Percentiles rank a stretch among this genome's conserved stretches.
Conservation (phyloP, 2,797 vertebrate species). For the Astyanax mexicanus region DNA sequence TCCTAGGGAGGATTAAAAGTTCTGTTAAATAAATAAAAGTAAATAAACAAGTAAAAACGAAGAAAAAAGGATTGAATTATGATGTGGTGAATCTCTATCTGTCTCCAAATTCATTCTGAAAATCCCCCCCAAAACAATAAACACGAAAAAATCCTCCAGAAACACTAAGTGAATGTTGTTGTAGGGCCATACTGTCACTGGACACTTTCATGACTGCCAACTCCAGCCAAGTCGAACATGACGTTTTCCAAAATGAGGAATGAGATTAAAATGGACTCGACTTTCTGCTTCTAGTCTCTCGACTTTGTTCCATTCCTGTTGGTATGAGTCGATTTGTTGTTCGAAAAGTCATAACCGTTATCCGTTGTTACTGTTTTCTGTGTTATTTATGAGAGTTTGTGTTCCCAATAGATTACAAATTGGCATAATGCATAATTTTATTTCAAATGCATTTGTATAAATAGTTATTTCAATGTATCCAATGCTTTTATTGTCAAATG, state of each 20-base stretch:
- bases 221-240: slow-evolving; percentile 43
- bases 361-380: slow-evolving; percentile 69
- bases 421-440: slow-evolving; percentile 19
- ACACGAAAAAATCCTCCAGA: slow-evolving; percentile 27
- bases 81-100: neutral
- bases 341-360: slow-evolving; percentile 63
- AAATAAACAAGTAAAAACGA: no score
- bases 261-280: slow-evolving; percentile 12
- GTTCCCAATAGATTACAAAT: slow-evolving; percentile 28
- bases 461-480: neutral
- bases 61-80: no score
- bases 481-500: neutral
- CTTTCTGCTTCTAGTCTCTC: slow-evolving; percentile 36
- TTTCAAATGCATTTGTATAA: neutral
- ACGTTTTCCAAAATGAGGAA: neutral
- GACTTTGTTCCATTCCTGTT: slow-evolving; percentile 45
- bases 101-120: slow-evolving; percentile 18
- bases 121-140: no score
- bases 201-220: slow-evolving; percentile 77
- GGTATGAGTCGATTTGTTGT: slow-evolving; percentile 61
- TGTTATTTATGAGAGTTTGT: slow-evolving; percentile 67
- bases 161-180: slow-evolving; percentile 34
- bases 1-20: neutral
- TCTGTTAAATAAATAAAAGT: no score
- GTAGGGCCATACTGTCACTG: slow-evolving; percentile 82